Evolutionary conservation across 1,140 invertebrate genomes (phyloP), one percentile per base, ranked within the genome.

Genomic region (Ips typographus): DNA sequence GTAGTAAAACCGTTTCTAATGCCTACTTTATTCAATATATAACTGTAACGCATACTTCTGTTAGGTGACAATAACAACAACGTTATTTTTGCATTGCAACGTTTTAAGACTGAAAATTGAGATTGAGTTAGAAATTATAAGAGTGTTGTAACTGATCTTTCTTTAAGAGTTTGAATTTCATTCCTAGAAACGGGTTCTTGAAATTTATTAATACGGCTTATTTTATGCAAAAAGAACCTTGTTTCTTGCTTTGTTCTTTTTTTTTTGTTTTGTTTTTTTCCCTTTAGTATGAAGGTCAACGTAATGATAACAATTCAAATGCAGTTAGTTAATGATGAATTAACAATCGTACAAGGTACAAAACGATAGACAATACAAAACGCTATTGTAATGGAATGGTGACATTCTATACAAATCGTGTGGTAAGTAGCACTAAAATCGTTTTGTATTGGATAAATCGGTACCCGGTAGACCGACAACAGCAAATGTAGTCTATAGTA

Each of bases 401-500:
- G 22, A 22, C 22, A 22, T 22, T 22, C 22, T 22, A 22, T 22
- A 22, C 22, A 22, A 22, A 22, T 22, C 22, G 22, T 22, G 22
- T 22, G 22, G 22, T 22, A 22, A 22, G 22, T 22, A 22, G 22
- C 22, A 22, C 22, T 22, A 22, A 22, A 22, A 22, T 22, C 22
- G 22, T 22, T 22, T 22, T 22, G 22, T 22, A 22, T 22, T 22
- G 22, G 22, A 22, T 22, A 22, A 22, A 22, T 22, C 22, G 43
- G 39, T 47, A 42, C 42, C 44, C 44, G 60, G 43, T 38, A 65
- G 51, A 40, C n/a, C 51, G 39, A 47, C 43, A 40, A 7, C 37
- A 47, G 38, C 40, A 62, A 43, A 65, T 43, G 52, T 57, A 65
- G 64, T 67, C 49, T 8, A 62, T n/a, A 8, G 43, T 52, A 68